Conservation (phyloP, 2,113 vertebrate genomes). For the Paraplagusia blochii region DNA sequence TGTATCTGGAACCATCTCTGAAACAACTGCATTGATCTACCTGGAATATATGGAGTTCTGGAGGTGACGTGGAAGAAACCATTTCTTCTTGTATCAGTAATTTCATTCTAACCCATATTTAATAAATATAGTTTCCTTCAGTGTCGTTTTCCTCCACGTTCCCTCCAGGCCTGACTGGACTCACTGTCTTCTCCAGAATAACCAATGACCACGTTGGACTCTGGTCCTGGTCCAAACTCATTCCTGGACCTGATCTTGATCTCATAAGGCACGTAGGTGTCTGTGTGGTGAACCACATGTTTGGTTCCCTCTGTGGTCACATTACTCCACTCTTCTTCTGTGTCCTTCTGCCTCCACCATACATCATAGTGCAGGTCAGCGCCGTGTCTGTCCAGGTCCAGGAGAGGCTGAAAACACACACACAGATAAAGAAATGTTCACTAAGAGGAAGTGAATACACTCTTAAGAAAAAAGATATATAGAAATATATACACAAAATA, state of each 20-base stretch:
- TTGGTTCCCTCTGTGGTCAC: conserved; percentile 74
- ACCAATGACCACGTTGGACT: conserved; percentile 84
- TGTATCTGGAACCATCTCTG: too few relatives aligned
- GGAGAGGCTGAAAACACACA: conserved; percentile 50
- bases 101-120: too few relatives aligned
- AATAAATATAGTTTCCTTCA: too few relatives aligned
- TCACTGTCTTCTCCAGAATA: conserved; percentile 96
- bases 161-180: conserved; percentile 31
- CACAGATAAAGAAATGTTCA: neutral
- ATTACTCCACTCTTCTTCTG: conserved; percentile 81
- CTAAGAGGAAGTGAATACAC: too few relatives aligned
- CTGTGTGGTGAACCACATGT: conserved; percentile 82
- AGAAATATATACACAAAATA: too few relatives aligned
- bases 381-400: conserved; percentile 85
- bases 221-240: conserved; percentile 84
- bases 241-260: conserved; percentile 92
- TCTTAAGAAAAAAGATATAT: too few relatives aligned
- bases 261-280: conserved; percentile 89
- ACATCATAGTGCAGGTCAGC: conserved; percentile 87
- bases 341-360: conserved; percentile 83
- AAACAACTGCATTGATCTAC: too few relatives aligned
- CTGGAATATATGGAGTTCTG: too few relatives aligned
- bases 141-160: too few relatives aligned
- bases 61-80: too few relatives aligned
- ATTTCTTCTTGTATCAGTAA: too few relatives aligned